A percentile compares a stretch with the other conserved stretches of the same genome.
Conservation (phyloP, 2,113 vertebrate genomes). For the Bujurquina vittata region DNA sequence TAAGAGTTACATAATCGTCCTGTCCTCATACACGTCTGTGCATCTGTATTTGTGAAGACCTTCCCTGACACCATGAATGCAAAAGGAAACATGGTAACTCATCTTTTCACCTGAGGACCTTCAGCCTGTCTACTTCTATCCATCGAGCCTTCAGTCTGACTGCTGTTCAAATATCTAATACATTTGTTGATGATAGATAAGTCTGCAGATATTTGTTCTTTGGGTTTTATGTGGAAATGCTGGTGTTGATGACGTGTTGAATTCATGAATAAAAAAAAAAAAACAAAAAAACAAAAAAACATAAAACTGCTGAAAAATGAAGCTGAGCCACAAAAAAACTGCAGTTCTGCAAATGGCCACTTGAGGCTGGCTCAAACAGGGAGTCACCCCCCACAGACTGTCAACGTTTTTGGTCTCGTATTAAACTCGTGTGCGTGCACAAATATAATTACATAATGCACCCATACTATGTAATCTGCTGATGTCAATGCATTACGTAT, state of each 20-base stretch:
- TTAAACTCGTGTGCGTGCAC: too few relatives aligned
- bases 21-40: neutral
- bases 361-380: neutral
- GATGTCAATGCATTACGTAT: too few relatives aligned
- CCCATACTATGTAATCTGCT: too few relatives aligned
- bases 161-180: neutral
- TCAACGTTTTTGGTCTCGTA: neutral
- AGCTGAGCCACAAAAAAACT: neutral
- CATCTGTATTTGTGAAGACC: neutral
- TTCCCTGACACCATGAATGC: neutral
- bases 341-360: neutral
- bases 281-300: too few relatives aligned
- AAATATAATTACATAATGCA: too few relatives aligned
- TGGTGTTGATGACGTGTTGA: too few relatives aligned
- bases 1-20: slow-evolving; percentile 29
- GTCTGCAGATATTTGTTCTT: neutral
- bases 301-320: neutral
- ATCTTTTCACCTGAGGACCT: neutral
- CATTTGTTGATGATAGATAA: neutral
- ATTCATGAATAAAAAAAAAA: too few relatives aligned
- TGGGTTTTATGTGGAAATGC: rapidly evolving
- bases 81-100: neutral
- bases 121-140: neutral
- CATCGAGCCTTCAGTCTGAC: neutral
- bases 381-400: too few relatives aligned